Percentiles rank a stretch among this genome's conserved stretches.
Evolutionary conservation across 2,888 invertebrate species (phyloP).

Genomic region (Eubasilissa splendida): DNA sequence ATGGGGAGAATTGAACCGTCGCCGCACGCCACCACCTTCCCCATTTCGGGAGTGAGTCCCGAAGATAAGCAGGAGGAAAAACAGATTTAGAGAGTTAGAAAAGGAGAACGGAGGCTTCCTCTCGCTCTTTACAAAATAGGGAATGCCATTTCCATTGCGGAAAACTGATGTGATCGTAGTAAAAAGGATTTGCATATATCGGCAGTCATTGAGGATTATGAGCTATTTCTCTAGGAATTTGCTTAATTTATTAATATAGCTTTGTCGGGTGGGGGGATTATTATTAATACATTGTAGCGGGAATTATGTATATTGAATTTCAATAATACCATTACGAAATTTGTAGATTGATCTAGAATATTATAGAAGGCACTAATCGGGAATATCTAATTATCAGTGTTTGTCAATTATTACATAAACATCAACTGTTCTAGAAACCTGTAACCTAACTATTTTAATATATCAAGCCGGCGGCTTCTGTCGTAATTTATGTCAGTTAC

Average conservation of each 20-base stretch:
- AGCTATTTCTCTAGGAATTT: conserved; percentile 18
- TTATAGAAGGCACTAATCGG: too few species aligned
- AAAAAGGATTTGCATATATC: conserved; percentile 38
- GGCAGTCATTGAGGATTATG: conserved; percentile 25
- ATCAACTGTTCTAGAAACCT: too few species aligned
- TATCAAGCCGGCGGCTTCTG: too few species aligned
- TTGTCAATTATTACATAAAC: too few species aligned
- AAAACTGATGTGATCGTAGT: conserved; percentile 35
- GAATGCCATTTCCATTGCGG: conserved; percentile 1
- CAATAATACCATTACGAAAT: too few species aligned
- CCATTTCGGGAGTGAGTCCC: conserved; percentile 26
- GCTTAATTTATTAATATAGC: conserved; percentile 13
- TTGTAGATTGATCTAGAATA: too few species aligned
- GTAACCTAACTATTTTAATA: too few species aligned
- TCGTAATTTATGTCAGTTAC: too few species aligned
- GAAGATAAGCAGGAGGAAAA: conserved; percentile 49
- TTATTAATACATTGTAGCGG: too few species aligned
- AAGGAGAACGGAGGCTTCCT: conserved; percentile 5
- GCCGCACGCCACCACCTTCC: conserved; percentile 7
- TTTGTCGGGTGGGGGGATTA: neutral
- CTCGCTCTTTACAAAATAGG: conserved; percentile 9
- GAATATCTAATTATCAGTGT: too few species aligned
- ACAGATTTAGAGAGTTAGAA: conserved; percentile 43
- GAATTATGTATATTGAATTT: too few species aligned
- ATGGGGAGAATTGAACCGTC: conserved; percentile 39